Conservation (phyloP, 2,888 invertebrate genomes). For the Rhyacophila evoluta region DNA sequence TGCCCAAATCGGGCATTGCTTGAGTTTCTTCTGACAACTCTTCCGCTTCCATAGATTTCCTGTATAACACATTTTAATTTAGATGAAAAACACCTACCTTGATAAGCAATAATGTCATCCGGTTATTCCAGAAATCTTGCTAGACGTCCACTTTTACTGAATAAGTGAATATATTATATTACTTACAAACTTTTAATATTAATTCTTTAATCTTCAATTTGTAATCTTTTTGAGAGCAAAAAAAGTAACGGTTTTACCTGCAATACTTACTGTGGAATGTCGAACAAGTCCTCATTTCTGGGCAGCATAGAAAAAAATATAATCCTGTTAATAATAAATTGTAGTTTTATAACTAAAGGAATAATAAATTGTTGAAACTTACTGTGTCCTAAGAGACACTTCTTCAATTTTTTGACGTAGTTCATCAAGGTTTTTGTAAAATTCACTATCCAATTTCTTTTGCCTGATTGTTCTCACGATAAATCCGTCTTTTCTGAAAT, state of each 20-base stretch:
- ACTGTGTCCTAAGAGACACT: conserved; percentile 71
- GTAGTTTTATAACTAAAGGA: not conserved
- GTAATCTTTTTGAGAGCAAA: too few species aligned
- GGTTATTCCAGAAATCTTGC: too few species aligned
- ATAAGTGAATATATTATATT: too few species aligned
- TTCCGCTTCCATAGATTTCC: conserved; percentile 62
- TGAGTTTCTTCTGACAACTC: conserved; percentile 60
- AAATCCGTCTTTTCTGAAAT: conserved; percentile 62
- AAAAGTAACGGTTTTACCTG: too few species aligned
- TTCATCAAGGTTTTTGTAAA: conserved; percentile 69
- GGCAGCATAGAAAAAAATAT: conserved; percentile 37
- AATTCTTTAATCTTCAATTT: too few species aligned
- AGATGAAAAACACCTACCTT: too few species aligned
- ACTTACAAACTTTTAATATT: too few species aligned
- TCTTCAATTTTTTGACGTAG: conserved; percentile 73
- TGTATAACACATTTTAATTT: too few species aligned
- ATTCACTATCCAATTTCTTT: conserved; percentile 71
- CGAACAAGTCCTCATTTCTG: conserved; percentile 44
- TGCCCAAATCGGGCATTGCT: conserved; percentile 60
- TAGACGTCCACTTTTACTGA: too few species aligned
- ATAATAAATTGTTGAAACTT: conserved; percentile 51
- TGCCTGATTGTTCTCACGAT: conserved; percentile 74
- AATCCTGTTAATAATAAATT: not conserved
- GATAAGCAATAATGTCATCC: too few species aligned
- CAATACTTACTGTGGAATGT: conserved; percentile 46